These are phyloP conservation scores for Gnathonemus echidnorhynchus DNA, from an alignment of 2,113 vertebrate species.

Conservation along the genomic window DNA sequence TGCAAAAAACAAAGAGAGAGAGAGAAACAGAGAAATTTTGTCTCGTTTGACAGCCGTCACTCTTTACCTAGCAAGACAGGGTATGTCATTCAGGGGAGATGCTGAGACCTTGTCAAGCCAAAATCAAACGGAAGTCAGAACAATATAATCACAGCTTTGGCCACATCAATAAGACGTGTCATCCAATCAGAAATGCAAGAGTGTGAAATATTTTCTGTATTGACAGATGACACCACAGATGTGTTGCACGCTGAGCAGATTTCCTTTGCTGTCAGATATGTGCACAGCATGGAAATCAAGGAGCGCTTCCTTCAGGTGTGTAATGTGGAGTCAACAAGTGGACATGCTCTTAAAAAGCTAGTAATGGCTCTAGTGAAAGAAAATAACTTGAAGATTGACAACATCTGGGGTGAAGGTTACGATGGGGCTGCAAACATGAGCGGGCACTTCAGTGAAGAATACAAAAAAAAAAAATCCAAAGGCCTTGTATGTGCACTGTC, in stretches of 20 bases:
- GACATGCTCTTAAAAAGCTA: background rate
- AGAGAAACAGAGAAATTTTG: conserved; percentile 18
- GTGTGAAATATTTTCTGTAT: too few relatives aligned
- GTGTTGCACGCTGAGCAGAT: background rate
- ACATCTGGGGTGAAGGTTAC: background rate
- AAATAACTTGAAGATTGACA: background rate
- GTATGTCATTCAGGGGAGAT: conserved; percentile 15
- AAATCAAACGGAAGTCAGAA: background rate
- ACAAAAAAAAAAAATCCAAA: background rate
- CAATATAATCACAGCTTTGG: background rate
- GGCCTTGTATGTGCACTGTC: background rate
- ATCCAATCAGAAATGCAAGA: too few relatives aligned
- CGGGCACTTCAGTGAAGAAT: background rate
- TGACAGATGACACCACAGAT: background rate
- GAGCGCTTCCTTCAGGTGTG: background rate
- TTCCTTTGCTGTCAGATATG: background rate
- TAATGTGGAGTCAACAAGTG: background rate
- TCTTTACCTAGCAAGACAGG: conserved; percentile 12
- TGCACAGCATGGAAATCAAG: background rate
- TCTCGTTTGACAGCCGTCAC: conserved; percentile 11
- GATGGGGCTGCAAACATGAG: background rate
- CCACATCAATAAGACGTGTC: background rate
- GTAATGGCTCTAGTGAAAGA: background rate
- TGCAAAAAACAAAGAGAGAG: conserved; percentile 10
- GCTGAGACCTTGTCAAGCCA: conserved; percentile 1